These are phyloP conservation scores for Mastigias papua DNA, from an alignment of 30 jellyfish, hydroid and myxozoan genomes.

Conservation along the genomic window DNA sequence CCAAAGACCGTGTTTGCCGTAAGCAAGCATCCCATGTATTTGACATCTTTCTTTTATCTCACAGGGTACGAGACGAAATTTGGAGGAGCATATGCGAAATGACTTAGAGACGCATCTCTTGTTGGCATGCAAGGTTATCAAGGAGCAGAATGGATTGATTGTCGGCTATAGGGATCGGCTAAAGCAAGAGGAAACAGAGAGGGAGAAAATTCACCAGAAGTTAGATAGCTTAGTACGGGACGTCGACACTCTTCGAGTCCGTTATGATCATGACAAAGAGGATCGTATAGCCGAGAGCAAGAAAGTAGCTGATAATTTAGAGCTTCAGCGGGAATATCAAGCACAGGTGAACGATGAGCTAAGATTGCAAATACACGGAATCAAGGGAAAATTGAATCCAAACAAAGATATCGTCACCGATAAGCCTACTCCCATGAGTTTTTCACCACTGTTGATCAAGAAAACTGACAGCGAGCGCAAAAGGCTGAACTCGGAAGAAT, in stretches of 20 bases:
- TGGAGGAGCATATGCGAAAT: constrained; percentile 84
- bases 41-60: constrained; percentile 15
- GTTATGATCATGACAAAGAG: constrained; percentile 68
- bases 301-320: constrained; percentile 72
- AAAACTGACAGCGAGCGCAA: constrained; percentile 59
- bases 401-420: constrained; percentile 33
- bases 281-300: constrained; percentile 77
- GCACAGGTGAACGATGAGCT: constrained; percentile 94
- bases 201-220: constrained; percentile 62
- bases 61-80: constrained; percentile 73
- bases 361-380: constrained; percentile 89
- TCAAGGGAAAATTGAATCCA: constrained; percentile 68
- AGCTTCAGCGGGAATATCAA: constrained; percentile 84
- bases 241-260: constrained; percentile 67
- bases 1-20: background rate
- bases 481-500: constrained; percentile 61
- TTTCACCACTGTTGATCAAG: constrained; percentile 61
- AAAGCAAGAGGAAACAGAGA: constrained; percentile 72
- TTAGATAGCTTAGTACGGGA: constrained; percentile 76
- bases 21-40: background rate
- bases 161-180: constrained; percentile 75
- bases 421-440: constrained; percentile 63
- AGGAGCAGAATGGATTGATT: constrained; percentile 80
- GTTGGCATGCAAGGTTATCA: constrained; percentile 77
- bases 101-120: constrained; percentile 82